phyloP scores from a whole-genome alignment of 1,140 invertebrate species.

The Calliopsis andreniformis region DNA sequence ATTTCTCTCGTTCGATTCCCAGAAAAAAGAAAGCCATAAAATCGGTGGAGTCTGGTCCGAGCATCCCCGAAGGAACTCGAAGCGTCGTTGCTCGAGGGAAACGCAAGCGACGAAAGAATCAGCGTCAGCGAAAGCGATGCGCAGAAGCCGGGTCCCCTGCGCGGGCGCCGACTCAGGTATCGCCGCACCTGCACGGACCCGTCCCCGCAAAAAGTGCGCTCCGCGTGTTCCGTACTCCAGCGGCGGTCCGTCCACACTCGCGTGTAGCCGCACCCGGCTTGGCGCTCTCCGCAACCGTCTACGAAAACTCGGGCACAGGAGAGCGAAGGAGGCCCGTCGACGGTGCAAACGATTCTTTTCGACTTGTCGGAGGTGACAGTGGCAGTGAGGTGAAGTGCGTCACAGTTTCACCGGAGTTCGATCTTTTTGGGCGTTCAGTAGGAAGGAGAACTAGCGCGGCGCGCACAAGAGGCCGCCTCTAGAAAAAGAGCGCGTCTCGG shows the following conservation, averaged over 20 bases:
- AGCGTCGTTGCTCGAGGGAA: too few relatives aligned
- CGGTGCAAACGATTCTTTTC: conserved; percentile 46
- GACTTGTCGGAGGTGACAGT: conserved; percentile 25
- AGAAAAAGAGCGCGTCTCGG: conserved; percentile 57
- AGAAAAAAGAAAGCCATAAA: background rate
- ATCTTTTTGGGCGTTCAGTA: conserved; percentile 56
- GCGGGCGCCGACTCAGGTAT: conserved; percentile 22
- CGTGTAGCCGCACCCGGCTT: conserved; percentile 62
- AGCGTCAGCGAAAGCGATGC: conserved; percentile 25
- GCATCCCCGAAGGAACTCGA: too few relatives aligned
- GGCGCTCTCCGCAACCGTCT: conserved; percentile 40
- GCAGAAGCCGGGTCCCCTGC: conserved; percentile 36
- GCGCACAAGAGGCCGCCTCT: conserved; percentile 52
- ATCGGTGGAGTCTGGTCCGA: too few relatives aligned
- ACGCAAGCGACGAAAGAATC: background rate
- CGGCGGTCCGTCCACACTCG: conserved; percentile 61
- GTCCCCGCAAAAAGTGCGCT: conserved; percentile 57
- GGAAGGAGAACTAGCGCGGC: conserved; percentile 38
- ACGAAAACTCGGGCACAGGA: conserved; percentile 26
- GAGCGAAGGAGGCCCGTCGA: background rate
- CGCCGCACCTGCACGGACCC: conserved; percentile 33
- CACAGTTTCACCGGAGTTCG: conserved; percentile 45
- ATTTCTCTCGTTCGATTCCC: background rate
- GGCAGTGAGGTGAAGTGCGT: conserved; percentile 51
- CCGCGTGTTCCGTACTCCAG: conserved; percentile 66